A percentile compares a stretch with the other conserved stretches of the same genome.
These are phyloP conservation scores for Nematolebias whitei DNA, from an alignment of 2,113 vertebrate species.

Conservation along the genomic window DNA sequence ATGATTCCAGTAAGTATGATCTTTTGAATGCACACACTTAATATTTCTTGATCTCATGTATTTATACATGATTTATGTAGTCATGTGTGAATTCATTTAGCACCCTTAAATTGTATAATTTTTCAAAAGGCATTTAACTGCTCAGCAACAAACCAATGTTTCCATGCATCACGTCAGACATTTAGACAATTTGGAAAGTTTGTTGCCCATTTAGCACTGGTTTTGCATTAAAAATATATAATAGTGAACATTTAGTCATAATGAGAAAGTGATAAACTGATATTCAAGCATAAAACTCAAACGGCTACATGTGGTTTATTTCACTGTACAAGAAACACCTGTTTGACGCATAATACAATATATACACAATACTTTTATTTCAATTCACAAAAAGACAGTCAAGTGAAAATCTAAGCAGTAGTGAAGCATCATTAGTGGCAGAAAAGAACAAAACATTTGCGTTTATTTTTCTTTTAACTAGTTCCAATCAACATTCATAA, in stretches of 20 bases:
- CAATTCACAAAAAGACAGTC: conserved; percentile 34
- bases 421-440: conserved; percentile 38
- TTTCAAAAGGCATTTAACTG: not conserved
- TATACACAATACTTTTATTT: not conserved
- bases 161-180: too few relatives aligned
- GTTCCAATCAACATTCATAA: not conserved
- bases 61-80: not conserved
- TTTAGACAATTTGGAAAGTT: too few relatives aligned
- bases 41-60: not conserved
- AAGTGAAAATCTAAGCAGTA: conserved; percentile 31
- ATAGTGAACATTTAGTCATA: too few relatives aligned
- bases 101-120: not conserved
- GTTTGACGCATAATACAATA: not conserved
- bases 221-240: too few relatives aligned
- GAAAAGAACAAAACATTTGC: conserved; percentile 1
- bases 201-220: too few relatives aligned
- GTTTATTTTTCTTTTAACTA: not conserved
- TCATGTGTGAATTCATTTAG: not conserved
- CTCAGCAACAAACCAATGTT: too few relatives aligned
- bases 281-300: too few relatives aligned
- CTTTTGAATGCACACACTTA: not conserved
- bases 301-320: not conserved
- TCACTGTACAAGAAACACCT: not conserved
- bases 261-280: too few relatives aligned
- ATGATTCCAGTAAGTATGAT: not conserved